Conservation (phyloP, 2,888 invertebrate species). For the Acleris holmiana region DNA sequence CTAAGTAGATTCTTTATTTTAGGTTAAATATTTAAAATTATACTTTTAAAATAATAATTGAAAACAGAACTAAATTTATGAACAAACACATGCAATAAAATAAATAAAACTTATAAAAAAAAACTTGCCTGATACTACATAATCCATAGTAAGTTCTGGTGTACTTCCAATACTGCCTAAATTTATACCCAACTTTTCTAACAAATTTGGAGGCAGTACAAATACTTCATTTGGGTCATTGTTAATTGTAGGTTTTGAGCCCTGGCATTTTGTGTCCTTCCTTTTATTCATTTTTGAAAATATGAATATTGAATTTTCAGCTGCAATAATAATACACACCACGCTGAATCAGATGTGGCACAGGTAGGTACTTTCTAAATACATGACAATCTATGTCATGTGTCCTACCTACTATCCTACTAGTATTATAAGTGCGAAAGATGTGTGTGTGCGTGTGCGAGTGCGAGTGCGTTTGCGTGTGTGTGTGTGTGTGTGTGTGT, state of each 20-base stretch:
- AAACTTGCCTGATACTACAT: slow-evolving; percentile 34
- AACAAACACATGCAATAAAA: slow-evolving; percentile 2
- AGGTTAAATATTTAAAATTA: too few species aligned
- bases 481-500: too few species aligned
- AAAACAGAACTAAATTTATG: neutral
- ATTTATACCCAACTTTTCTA: slow-evolving; percentile 74
- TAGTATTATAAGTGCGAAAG: too few species aligned
- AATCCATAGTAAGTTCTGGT: slow-evolving; percentile 37
- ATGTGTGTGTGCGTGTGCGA: too few species aligned
- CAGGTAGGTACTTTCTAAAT: slow-evolving; percentile 11
- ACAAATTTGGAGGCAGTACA: slow-evolving; percentile 72
- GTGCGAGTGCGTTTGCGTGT: too few species aligned
- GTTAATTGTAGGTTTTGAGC: slow-evolving; percentile 35
- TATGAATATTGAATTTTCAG: neutral
- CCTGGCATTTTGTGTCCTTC: slow-evolving; percentile 38
- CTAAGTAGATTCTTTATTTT: neutral
- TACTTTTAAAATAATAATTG: too few species aligned
- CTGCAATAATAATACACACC: slow-evolving; percentile 7
- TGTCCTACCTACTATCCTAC: too few species aligned
- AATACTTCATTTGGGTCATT: slow-evolving; percentile 59
- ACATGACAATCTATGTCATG: too few species aligned
- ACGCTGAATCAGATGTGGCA: slow-evolving; percentile 7
- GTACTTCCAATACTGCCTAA: slow-evolving; percentile 50
- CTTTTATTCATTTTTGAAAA: slow-evolving; percentile 30
- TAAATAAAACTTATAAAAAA: neutral